Conservation (phyloP, 2,888 invertebrate species). For the Rhagophthalmus giganteus region DNA sequence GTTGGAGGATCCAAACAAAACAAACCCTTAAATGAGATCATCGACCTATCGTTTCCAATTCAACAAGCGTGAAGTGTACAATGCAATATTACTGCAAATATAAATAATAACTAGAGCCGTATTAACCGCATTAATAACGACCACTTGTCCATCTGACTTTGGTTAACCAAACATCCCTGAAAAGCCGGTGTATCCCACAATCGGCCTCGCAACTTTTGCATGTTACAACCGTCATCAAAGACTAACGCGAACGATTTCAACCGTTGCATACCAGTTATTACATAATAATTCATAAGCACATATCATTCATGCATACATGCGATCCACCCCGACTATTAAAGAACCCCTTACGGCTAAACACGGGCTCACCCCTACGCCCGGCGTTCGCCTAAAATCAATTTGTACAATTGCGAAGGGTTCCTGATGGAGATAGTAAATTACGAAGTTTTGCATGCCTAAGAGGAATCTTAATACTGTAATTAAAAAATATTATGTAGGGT, state of each 20-base stretch:
- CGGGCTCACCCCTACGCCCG: slow-evolving; percentile 33
- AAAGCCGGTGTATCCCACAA: slow-evolving; percentile 14
- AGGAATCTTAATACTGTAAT: slow-evolving; percentile 12
- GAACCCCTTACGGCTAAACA: slow-evolving; percentile 38
- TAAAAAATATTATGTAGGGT: slow-evolving; percentile 8
- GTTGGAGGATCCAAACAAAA: too few species aligned
- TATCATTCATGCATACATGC: slow-evolving; percentile 33
- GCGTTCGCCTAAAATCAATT: slow-evolving; percentile 48
- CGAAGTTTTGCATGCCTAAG: slow-evolving; percentile 27
- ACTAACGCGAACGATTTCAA: slow-evolving; percentile 4
- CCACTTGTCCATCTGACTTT: slow-evolving; percentile 56
- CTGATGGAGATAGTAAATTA: slow-evolving; percentile 32
- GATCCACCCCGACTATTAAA: slow-evolving; percentile 38
- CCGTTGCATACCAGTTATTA: slow-evolving; percentile 41
- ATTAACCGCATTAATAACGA: slow-evolving; percentile 53
- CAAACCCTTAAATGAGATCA: too few species aligned
- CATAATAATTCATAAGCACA: slow-evolving; percentile 47
- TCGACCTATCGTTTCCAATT: too few species aligned
- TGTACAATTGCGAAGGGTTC: slow-evolving; percentile 50
- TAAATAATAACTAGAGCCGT: slow-evolving; percentile 47
- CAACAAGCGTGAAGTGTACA: slow-evolving; percentile 26
- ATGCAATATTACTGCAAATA: slow-evolving; percentile 37
- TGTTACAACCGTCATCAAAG: background rate
- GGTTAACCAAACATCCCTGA: slow-evolving; percentile 43
- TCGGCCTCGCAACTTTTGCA: slow-evolving; percentile 12